Percentiles rank a stretch among this genome's conserved stretches.
Conservation (phyloP, 2,113 vertebrate species). For the Calypte anna region DNA sequence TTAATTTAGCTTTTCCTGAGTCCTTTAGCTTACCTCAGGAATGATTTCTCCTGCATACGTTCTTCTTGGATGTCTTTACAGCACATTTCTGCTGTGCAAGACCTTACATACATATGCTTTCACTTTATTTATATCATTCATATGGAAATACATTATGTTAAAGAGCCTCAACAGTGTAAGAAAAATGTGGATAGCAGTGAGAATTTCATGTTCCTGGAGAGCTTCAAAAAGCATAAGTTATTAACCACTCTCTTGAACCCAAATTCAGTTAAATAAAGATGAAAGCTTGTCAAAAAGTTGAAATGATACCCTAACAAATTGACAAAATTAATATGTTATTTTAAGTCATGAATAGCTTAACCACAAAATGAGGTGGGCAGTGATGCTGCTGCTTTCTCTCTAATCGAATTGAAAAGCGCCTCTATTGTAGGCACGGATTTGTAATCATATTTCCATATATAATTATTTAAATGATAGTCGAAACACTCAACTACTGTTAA, state of each 20-base stretch:
- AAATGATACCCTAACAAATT: constrained; percentile 79
- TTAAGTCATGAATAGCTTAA: constrained; percentile 74
- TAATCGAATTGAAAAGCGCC: constrained; percentile 75
- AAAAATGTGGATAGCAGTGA: constrained; percentile 32
- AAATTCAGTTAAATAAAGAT: constrained; percentile 75
- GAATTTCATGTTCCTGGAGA: constrained; percentile 24
- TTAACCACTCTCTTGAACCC: constrained; percentile 47
- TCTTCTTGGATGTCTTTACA: background rate
- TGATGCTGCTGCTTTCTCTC: constrained; percentile 61
- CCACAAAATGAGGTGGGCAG: constrained; percentile 56
- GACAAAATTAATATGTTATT: constrained; percentile 82
- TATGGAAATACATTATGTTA: constrained; percentile 25
- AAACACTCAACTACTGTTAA: constrained; percentile 72
- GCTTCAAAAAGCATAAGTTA: constrained; percentile 66
- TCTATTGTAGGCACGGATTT: constrained; percentile 45
- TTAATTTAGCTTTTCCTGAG: background rate
- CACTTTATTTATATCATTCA: constrained; percentile 12
- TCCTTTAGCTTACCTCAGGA: constrained; percentile 70
- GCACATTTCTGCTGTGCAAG: constrained; percentile 32
- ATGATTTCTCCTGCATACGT: background rate
- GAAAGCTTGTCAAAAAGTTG: constrained; percentile 81
- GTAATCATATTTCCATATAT: constrained; percentile 73
- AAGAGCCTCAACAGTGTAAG: constrained; percentile 8
- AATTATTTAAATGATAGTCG: constrained; percentile 80
- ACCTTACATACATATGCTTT: background rate